A percentile compares a stretch with the other conserved stretches of the same genome.
Evolutionary conservation across 2,113 vertebrate species (phyloP).

Genomic region (Neoarius graeffei): DNA sequence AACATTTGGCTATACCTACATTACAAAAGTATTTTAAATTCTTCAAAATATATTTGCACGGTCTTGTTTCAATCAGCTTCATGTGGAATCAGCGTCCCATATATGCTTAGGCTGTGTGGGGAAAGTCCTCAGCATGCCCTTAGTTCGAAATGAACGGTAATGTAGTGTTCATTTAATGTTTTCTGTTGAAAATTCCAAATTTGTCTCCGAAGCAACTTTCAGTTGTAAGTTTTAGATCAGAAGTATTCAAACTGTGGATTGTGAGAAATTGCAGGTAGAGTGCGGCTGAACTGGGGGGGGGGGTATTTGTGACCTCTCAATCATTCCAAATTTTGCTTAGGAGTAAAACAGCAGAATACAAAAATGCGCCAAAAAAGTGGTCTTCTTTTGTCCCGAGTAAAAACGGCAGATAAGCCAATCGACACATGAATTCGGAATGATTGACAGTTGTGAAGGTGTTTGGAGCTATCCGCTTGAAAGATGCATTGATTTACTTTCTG

Average conservation of each 20-base stretch:
- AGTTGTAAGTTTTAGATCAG: neutral
- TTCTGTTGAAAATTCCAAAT: neutral
- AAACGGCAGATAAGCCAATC: too few relatives aligned
- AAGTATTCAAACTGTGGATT: neutral
- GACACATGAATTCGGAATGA: neutral
- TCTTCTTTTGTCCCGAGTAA: too few relatives aligned
- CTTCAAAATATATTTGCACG: neutral
- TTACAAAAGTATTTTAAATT: neutral
- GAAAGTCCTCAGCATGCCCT: neutral
- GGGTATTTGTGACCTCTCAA: neutral
- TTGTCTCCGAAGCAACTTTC: neutral
- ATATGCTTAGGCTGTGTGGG: neutral
- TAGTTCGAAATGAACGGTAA: neutral
- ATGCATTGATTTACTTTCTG: neutral
- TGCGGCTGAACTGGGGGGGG: neutral
- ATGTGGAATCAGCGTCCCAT: neutral
- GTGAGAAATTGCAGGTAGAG: neutral
- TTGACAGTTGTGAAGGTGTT: neutral
- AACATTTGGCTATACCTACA: neutral
- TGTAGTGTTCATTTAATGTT: neutral
- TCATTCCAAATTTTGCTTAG: too few relatives aligned
- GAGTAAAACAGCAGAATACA: too few relatives aligned
- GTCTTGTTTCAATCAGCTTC: neutral
- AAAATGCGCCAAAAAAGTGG: neutral
- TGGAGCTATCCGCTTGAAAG: neutral